Base-by-base conservation (phyloP, 2,888 invertebrate genomes). In the Argyra leucocephala region DNA sequence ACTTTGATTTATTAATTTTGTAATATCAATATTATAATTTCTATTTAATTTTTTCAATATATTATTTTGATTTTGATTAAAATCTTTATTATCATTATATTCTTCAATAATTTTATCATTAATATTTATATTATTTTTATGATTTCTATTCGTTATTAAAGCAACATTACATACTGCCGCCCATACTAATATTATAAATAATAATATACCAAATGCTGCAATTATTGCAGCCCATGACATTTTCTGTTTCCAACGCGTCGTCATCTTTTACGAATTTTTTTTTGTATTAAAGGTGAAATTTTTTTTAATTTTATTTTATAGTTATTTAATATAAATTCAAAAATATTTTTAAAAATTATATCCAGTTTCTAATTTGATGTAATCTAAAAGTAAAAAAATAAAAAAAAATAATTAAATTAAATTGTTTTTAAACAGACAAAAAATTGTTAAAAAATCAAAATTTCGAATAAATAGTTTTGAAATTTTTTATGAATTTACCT, bases 231-330 rank as follows among this genome's bases (percentile, higher is more conserved):
- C 63, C 65, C 66, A 22, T 18, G 69, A 67, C 23, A 64, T 64
- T 64, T 68, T 69, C 22, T 68, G 69, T 67, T 68, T 69, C 69
- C 69, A 69, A 24, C 67, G 68, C 24, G 69, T 69, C 63, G 69
- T 68, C 69, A 69, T 69, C 67, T 69, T 69, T 37, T 61, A 23
- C 22, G n/a, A 23, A n/a, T 26, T 21, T 58, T 58, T 3, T 22
- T 58, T 22, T n/a, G n/a, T n/a, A n/a, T n/a, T n/a, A n/a, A n/a
- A n/a, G n/a, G n/a, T n/a, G 21, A 10, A 31, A n/a, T 24, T 61
- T 58, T 12, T 58, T 21, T 4, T 58, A 22, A 22, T 22, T 22
- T 22, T 22, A 58, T 22, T 58, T 58, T 58, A 9, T 58, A 22
- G 7, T 21, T 57, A 21, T 57, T 58, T 58, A 58, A 15, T 22